Evolutionary conservation across 2,113 vertebrate genomes (phyloP).

Genomic region (Sebastes fasciatus): DNA sequence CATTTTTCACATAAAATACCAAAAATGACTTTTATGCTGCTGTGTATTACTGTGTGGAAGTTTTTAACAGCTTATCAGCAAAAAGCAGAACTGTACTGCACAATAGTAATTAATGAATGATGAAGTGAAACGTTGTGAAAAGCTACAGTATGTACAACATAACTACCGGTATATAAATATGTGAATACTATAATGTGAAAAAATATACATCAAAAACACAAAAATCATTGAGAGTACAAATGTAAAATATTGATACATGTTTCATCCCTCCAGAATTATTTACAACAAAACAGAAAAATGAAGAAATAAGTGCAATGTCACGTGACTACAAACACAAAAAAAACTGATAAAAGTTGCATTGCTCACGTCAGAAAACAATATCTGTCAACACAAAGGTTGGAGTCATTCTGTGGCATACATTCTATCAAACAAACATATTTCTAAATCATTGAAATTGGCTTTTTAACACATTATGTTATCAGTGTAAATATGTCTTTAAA

Average conservation of each 20-base stretch:
- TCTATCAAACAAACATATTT: neutral
- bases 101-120: neutral
- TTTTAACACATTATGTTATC: neutral
- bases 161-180: neutral
- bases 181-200: neutral
- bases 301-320: constrained; percentile 72
- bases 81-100: neutral
- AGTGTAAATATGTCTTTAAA: neutral
- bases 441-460: neutral
- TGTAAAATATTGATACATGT: constrained; percentile 18
- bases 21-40: neutral
- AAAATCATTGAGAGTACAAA: constrained; percentile 16
- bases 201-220: neutral
- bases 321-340: constrained; percentile 34
- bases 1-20: neutral
- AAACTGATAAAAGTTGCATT: constrained; percentile 45
- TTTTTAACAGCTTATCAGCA: neutral
- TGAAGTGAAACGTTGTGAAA: neutral
- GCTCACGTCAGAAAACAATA: constrained; percentile 13
- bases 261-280: constrained; percentile 50
- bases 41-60: neutral
- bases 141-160: constrained; percentile 8
- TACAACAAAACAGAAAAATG: constrained; percentile 53
- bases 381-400: constrained; percentile 47
- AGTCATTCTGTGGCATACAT: constrained; percentile 16